Evolutionary conservation across 2,113 vertebrate species (phyloP).

Genomic region (Rhodinocichla rosea): DNA sequence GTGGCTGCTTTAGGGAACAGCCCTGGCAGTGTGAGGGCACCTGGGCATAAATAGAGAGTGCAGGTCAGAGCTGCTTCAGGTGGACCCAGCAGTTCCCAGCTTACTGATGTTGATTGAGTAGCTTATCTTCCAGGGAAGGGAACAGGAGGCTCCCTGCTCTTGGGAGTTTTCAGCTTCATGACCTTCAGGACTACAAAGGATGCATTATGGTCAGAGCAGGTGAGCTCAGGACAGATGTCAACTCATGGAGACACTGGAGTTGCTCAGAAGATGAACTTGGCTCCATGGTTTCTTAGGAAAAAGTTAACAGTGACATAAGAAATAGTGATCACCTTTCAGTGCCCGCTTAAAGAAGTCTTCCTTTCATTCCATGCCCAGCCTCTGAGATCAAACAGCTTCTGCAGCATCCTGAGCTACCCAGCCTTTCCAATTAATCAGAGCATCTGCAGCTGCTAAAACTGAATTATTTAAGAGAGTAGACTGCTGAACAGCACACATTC

Average conservation of each 20-base stretch:
- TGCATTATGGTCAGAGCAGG: not conserved
- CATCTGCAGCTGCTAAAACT: constrained; percentile 44
- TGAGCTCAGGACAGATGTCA: not conserved
- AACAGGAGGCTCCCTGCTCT: not conserved
- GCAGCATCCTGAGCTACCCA: not conserved
- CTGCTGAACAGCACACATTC: not conserved
- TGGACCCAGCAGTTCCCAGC: not conserved
- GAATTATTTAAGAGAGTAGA: constrained; percentile 48
- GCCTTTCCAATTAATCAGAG: constrained; percentile 21
- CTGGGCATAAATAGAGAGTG: not conserved
- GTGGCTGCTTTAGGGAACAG: constrained; percentile 35
- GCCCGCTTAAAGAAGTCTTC: not conserved
- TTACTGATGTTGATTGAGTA: not conserved
- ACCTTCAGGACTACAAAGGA: not conserved
- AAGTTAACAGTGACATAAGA: not conserved
- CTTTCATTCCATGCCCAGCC: not conserved
- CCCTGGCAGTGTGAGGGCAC: not conserved
- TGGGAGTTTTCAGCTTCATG: not conserved
- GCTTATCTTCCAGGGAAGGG: not conserved
- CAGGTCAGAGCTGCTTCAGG: not conserved
- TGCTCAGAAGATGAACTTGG: not conserved
- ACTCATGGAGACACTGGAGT: not conserved
- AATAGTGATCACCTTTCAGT: not conserved
- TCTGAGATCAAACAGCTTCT: constrained; percentile 18
- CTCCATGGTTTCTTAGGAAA: not conserved